These are phyloP conservation scores for Eretmocerus hayati DNA, from an alignment of 2,888 invertebrate species.

Conservation along the genomic window DNA sequence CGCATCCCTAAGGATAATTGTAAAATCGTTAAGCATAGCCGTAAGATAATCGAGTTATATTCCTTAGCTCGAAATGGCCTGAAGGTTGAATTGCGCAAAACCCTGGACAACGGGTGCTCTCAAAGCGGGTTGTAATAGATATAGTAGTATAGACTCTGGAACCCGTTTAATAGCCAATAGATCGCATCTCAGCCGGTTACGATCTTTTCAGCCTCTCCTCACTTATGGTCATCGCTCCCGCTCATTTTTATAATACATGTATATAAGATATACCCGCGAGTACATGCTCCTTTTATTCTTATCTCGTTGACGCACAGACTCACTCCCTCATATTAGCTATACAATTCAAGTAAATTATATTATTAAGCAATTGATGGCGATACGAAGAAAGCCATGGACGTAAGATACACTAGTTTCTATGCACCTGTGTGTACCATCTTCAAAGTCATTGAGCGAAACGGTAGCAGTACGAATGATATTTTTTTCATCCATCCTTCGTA, in stretches of 20 bases:
- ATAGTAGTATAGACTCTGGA: no score
- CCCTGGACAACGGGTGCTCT: constrained; percentile 16
- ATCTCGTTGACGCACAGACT: no score
- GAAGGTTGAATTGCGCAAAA: constrained; percentile 28
- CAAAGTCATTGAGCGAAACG: no score
- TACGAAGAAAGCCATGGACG: neutral
- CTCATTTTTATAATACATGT: no score
- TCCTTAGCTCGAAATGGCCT: constrained; percentile 25
- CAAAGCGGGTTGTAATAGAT: constrained; percentile 28
- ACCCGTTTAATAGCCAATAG: constrained; percentile 38
- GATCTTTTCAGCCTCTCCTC: constrained; percentile 21
- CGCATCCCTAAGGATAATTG: constrained; percentile 29
- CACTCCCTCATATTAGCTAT: neutral
- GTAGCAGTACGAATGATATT: no score
- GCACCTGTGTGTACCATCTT: constrained; percentile 1
- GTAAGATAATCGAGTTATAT: constrained; percentile 41
- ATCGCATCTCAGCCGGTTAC: constrained; percentile 33
- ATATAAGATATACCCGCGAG: no score
- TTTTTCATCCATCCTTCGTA: no score
- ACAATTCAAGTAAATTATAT: constrained; percentile 19
- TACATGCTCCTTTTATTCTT: no score
- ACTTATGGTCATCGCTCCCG: neutral
- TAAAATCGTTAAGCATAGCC: constrained; percentile 36
- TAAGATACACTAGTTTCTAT: neutral
- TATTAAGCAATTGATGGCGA: constrained; percentile 14